Evolutionary conservation across 2,888 invertebrate genomes (phyloP).

Genomic region (Drosophila emarginata): DNA sequence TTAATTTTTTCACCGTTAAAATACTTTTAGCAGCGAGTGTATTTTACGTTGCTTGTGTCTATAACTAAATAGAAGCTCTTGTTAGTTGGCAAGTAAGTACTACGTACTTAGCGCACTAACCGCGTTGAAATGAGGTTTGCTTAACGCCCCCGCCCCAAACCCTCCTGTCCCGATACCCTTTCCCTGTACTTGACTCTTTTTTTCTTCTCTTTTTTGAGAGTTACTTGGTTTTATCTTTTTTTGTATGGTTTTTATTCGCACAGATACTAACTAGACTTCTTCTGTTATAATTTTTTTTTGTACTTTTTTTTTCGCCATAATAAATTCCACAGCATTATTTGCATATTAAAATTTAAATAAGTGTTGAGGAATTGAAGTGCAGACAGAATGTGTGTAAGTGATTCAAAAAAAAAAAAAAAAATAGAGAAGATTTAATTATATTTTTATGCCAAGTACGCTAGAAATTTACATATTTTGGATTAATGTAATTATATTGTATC

Average conservation of each 20-base stretch:
- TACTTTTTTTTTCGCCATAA: slow-evolving; percentile 52
- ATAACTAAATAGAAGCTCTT: slow-evolving; percentile 66
- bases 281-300: slow-evolving; percentile 26
- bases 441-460: no score
- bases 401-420: slow-evolving; percentile 21
- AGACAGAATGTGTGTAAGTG: background rate
- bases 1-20: no score
- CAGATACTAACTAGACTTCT: slow-evolving; percentile 36
- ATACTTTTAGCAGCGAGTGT: slow-evolving; percentile 34
- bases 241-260: no score
- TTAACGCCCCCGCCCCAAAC: background rate
- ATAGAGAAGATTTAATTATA: slow-evolving; percentile 38
- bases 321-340: slow-evolving; percentile 73
- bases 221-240: slow-evolving; percentile 18
- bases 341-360: slow-evolving; percentile 69
- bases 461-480: slow-evolving; percentile 29
- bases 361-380: slow-evolving; percentile 25
- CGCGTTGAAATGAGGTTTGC: slow-evolving; percentile 63
- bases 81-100: slow-evolving; percentile 50
- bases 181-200: slow-evolving; percentile 31
- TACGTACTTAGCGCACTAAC: slow-evolving; percentile 57
- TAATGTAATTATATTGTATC: slow-evolving; percentile 52
- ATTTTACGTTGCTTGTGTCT: slow-evolving; percentile 46
- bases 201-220: slow-evolving; percentile 18
- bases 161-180: background rate